Percentiles rank a stretch among this genome's conserved stretches.
phyloP scores from a whole-genome alignment of 1,140 invertebrate species.

The Akabosia matsudoensis region DNA sequence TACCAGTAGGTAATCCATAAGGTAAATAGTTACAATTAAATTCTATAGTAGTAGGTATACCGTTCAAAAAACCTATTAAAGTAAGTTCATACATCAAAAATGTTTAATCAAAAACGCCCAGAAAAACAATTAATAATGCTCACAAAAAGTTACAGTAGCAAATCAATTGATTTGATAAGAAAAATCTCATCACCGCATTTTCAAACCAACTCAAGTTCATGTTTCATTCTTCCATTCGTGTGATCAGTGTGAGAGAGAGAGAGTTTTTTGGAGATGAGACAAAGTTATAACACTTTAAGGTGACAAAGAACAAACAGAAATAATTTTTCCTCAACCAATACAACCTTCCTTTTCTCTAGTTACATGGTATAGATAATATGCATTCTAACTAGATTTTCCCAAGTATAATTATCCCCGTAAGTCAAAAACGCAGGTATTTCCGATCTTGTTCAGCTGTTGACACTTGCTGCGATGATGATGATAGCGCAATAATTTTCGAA shows the following conservation, averaged over 20 bases:
- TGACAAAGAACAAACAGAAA: background rate
- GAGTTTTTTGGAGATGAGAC: background rate
- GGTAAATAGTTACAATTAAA: too few species aligned
- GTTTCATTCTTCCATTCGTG: background rate
- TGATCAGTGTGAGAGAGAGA: background rate
- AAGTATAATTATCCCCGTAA: too few species aligned
- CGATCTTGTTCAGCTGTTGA: background rate
- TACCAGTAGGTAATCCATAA: too few species aligned
- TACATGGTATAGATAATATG: too few species aligned
- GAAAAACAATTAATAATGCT: background rate
- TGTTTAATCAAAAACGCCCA: background rate
- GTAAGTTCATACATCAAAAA: background rate
- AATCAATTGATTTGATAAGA: background rate
- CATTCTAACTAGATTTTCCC: too few species aligned
- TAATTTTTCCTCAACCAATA: background rate
- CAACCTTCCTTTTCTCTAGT: background rate
- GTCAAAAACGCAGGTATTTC: constrained; percentile 18
- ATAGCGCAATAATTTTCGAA: background rate
- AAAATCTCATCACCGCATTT: background rate
- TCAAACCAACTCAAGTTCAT: too few species aligned
- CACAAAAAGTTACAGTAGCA: background rate
- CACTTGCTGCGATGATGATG: background rate
- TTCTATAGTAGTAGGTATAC: too few species aligned
- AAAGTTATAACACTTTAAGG: background rate
- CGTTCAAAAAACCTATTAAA: too few species aligned